Evolutionary conservation across 2,113 vertebrate species (phyloP).

Genomic region (Eonycteris spelaea): DNA sequence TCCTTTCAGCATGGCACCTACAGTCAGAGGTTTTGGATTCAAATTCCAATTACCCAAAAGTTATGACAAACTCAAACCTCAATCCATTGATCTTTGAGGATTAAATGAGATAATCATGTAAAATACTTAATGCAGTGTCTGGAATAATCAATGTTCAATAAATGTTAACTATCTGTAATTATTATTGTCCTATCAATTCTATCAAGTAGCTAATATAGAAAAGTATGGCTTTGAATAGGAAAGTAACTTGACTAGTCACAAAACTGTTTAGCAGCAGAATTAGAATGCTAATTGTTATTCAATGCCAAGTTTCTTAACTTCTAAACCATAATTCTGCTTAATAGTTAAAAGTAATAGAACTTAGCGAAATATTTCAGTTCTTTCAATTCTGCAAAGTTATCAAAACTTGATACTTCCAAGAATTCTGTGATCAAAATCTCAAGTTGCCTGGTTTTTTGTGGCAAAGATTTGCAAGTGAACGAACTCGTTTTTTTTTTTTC

Average conservation of each 20-base stretch:
- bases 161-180: background rate
- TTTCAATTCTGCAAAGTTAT: background rate
- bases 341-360: background rate
- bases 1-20: background rate
- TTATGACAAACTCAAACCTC: background rate
- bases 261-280: background rate
- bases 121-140: background rate
- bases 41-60: background rate
- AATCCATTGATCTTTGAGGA: background rate
- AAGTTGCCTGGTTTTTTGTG: background rate
- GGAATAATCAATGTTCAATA: background rate
- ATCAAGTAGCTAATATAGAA: background rate
- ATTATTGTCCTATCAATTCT: background rate
- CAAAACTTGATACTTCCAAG: background rate
- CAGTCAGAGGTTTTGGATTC: background rate
- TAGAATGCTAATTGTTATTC: background rate
- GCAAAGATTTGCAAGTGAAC: background rate
- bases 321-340: background rate
- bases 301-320: background rate
- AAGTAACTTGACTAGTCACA: background rate
- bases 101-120: background rate
- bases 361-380: background rate
- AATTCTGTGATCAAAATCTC: background rate
- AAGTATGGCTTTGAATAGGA: background rate
- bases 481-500: conserved; percentile 19